These are phyloP conservation scores for Tragelaphus imberbis DNA, from an alignment of 2,113 vertebrate species.

Conservation along the genomic window DNA sequence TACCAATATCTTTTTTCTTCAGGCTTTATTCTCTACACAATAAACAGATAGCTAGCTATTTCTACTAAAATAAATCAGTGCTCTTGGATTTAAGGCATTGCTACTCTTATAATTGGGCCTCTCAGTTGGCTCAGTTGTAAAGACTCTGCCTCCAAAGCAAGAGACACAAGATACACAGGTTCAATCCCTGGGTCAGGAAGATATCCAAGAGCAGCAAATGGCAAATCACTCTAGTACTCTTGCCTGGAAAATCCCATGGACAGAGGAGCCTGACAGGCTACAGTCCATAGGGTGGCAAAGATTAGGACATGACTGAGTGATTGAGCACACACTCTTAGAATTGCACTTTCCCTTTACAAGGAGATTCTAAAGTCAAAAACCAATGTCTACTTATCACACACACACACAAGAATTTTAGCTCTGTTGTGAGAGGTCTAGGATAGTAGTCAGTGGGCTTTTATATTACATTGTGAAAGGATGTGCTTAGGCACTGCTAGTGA, in stretches of 20 bases:
- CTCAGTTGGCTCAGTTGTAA: background rate
- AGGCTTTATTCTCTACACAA: background rate
- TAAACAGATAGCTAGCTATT: background rate
- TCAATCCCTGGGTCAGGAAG: background rate
- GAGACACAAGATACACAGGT: background rate
- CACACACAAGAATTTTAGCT: background rate
- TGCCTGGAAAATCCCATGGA: background rate
- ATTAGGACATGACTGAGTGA: background rate
- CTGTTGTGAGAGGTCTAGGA: background rate
- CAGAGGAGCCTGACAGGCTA: background rate
- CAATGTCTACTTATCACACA: background rate
- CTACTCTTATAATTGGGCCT: background rate
- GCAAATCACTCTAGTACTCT: background rate
- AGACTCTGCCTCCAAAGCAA: background rate
- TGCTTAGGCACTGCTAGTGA: background rate
- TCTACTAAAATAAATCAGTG: background rate
- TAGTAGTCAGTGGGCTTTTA: background rate
- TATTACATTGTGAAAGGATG: background rate
- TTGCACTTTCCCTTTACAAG: background rate
- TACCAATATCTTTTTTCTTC: background rate
- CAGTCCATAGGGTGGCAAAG: background rate
- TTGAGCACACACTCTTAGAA: background rate
- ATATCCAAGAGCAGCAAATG: background rate
- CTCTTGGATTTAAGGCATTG: background rate
- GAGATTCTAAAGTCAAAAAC: background rate